Evolutionary conservation across 2,888 invertebrate species (phyloP), one percentile per base, ranked within the genome.

Genomic region (Pedicia rivosa): DNA sequence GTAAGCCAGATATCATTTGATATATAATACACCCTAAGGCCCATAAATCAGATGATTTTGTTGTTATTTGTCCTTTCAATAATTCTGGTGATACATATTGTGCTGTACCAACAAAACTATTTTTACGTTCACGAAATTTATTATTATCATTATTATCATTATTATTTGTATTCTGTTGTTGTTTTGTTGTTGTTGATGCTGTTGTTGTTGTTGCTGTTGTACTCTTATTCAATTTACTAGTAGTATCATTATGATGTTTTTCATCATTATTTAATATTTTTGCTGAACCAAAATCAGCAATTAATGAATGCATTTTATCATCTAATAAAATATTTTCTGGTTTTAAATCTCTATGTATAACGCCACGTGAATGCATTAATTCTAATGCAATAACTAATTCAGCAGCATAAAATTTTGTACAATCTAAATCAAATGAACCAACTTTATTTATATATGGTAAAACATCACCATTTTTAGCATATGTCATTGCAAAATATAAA

Each of bases 41-140:
- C 98, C 98, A 99, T 39, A 97, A 66, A 63, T 99, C 98, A 10
- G 87, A 84, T 28, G 84, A 73, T 38, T 72, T 70, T 33, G 78
- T 74, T 36, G 78, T 74, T 3, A 75, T 74, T 41, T 78, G 74
- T 54, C 83, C 79, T 41, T 78, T 81, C 35, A 98, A 66, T 43
- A 97, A 72, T 65, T 99, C 98, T 3, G 98, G 98, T 39, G 94
- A 94, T 0, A 99, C 94, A 61, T 97, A 98, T 57, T 97, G 95
- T 3, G 98, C 95, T 9, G 97, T 98, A 35, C 98, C 98, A 10
- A 97, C 97, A 62, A 98, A 97, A 58, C 86, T 87, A 51, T 35
- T 17, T 24, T 36, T 36, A 29, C 30, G 22, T 16, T 13, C 24
- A 33, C 37, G 35, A 15, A 20, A 22, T 8, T 30, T 30, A 30